These are phyloP conservation scores for Bradypodion ventrale DNA, from an alignment of 2,797 vertebrate species.

Conservation along the genomic window DNA sequence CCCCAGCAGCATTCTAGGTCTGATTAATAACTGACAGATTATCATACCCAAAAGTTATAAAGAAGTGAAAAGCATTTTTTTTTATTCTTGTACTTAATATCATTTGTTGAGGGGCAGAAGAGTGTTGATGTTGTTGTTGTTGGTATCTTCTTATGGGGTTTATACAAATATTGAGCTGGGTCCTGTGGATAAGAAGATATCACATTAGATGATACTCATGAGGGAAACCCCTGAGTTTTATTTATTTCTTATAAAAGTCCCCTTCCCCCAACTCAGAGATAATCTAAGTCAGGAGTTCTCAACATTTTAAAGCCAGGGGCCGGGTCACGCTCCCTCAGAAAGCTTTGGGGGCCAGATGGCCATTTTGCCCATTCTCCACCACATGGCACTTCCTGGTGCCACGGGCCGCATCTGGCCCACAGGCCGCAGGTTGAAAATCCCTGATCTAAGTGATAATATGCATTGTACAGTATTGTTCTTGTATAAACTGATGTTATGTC, in stretches of 20 bases:
- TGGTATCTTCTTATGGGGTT: not conserved
- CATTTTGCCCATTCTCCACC: too few species aligned
- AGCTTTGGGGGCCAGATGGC: too few species aligned
- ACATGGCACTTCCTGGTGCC: too few species aligned
- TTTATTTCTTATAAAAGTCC: not conserved
- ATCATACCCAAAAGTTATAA: not conserved
- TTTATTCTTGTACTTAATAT: not conserved
- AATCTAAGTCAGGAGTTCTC: too few species aligned
- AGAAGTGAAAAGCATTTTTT: not conserved
- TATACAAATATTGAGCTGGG: not conserved
- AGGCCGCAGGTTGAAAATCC: too few species aligned
- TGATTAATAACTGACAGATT: not conserved
- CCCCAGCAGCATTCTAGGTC: not conserved
- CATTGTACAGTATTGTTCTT: not conserved
- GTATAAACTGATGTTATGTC: conserved; percentile 24
- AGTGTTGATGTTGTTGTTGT: not conserved
- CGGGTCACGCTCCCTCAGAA: too few species aligned
- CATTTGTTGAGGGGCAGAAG: not conserved
- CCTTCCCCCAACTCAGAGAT: too few species aligned
- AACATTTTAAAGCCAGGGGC: too few species aligned
- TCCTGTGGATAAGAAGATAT: not conserved
- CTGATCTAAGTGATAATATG: too few species aligned
- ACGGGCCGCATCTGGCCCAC: too few species aligned
- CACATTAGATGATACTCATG: not conserved
- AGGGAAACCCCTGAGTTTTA: not conserved